Percentiles rank a stretch among this genome's conserved stretches.
These are phyloP conservation scores for Temnothorax unifasciatus DNA, from an alignment of 2,888 invertebrate species.

Conservation along the genomic window DNA sequence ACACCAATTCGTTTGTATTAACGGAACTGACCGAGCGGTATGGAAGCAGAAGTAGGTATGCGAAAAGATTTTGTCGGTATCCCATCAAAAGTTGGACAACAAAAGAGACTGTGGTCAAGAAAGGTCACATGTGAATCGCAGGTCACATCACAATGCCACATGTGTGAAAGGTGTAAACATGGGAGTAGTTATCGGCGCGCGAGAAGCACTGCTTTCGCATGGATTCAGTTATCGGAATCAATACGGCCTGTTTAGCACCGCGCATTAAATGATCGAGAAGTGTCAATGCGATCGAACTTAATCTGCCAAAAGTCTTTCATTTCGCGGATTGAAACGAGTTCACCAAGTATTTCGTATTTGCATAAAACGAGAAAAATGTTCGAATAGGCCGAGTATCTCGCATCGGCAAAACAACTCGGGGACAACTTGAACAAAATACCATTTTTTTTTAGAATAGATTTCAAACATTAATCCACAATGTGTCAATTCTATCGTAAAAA, in stretches of 20 bases:
- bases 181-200: conserved; percentile 24
- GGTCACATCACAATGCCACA: conserved; percentile 1
- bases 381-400: background rate
- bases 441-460: background rate
- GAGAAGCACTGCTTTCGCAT: conserved; percentile 30
- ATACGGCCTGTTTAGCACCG: conserved; percentile 12
- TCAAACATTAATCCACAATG: conserved; percentile 3
- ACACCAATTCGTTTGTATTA: background rate
- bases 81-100: background rate
- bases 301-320: conserved; percentile 19
- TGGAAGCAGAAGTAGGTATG: too few relatives aligned
- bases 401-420: conserved; percentile 6
- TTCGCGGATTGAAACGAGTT: conserved; percentile 16
- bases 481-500: background rate
- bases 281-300: conserved; percentile 52
- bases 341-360: conserved; percentile 2
- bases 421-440: background rate
- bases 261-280: conserved; percentile 42
- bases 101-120: background rate
- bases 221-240: conserved; percentile 45
- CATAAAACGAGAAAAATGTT: conserved; percentile 20
- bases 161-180: conserved; percentile 33
- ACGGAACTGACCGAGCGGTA: background rate
- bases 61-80: background rate
- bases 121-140: background rate